Evolutionary conservation across 2,113 vertebrate genomes (phyloP), one percentile per base, ranked within the genome.

Genomic region (Seriola aureovittata): DNA sequence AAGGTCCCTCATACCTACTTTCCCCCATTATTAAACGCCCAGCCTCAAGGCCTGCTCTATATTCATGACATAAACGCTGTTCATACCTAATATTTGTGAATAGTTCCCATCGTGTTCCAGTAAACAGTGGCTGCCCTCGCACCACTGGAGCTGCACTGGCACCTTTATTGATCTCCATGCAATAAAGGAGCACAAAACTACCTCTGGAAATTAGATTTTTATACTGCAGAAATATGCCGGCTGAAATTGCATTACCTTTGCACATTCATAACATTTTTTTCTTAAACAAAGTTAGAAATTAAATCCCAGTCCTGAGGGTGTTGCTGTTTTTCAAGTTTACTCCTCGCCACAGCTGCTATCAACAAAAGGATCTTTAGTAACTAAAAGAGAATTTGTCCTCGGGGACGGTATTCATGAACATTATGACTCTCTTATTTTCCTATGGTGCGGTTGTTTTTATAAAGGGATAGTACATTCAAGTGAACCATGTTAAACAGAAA

Each of bases 151-250:
- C 88, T 44, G 89, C 87, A 76, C 80, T 23, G 74, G 84, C 80
- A 85, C 87, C 86, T 90, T 93, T 93, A 95, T 95, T 94, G 92
- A 94, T 93, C 90, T 93, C 71, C 71, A 42, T 29, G 81, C 93
- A 94, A 93, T 94, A 93, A 95, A 91, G 80, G 80, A 87, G 82
- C 73, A 65, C 71, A 82, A 84, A 92, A 91, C 79, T 87, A 91
- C 82, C 85, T 80, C 84, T 91, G 85, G 85, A 93, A 93, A 94
- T 92, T 77, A 88, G 85, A 93, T 94, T 95, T 93, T 92, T 89
- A 93, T 92, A 85, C 77, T n/a, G 70, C 89, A 86, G 91, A 91
- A 94, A 93, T 88, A 92, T 92, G 88, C 82, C 25, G 59, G 50
- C 75, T 85, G 88, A 92, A 92, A 93, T 89, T 90, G 88, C 86